Percentiles rank a stretch among this genome's conserved stretches.
These are phyloP conservation scores for Eupristina koningsbergeri DNA, from an alignment of 1,140 invertebrate species.

Conservation along the genomic window DNA sequence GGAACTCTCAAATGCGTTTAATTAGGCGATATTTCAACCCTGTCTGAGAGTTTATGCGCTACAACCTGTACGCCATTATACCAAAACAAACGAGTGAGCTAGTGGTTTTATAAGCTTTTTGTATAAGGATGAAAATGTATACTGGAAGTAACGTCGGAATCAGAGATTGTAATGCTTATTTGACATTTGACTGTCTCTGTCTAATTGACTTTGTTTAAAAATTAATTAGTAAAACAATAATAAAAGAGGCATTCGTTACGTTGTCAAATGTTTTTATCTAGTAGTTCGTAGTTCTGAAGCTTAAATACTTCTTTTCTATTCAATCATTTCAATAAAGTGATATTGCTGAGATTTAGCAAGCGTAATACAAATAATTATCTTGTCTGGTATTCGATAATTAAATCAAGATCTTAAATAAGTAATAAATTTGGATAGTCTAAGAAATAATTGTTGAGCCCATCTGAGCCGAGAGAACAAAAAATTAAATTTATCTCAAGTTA, in stretches of 20 bases:
- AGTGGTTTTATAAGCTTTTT: slow-evolving; percentile 48
- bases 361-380: too few relatives aligned
- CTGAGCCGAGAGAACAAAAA: too few relatives aligned
- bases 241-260: too few relatives aligned
- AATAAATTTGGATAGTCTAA: not conserved
- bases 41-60: slow-evolving; percentile 28
- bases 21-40: slow-evolving; percentile 64
- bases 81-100: slow-evolving; percentile 50
- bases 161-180: not conserved
- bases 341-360: too few relatives aligned
- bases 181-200: slow-evolving; percentile 54
- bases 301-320: too few relatives aligned
- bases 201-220: slow-evolving; percentile 65
- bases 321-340: too few relatives aligned
- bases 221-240: slow-evolving; percentile 59
- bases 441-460: not conserved
- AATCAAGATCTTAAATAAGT: too few relatives aligned
- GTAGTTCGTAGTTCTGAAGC: too few relatives aligned
- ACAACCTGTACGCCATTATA: slow-evolving; percentile 12
- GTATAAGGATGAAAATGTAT: not conserved
- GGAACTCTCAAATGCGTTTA: slow-evolving; percentile 64
- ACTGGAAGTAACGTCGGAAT: not conserved
- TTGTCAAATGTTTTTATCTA: too few relatives aligned
- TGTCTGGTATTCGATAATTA: too few relatives aligned
- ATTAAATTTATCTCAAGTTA: too few relatives aligned